Conservation (phyloP, 2,888 invertebrate genomes). For the Dasypolia templi region DNA sequence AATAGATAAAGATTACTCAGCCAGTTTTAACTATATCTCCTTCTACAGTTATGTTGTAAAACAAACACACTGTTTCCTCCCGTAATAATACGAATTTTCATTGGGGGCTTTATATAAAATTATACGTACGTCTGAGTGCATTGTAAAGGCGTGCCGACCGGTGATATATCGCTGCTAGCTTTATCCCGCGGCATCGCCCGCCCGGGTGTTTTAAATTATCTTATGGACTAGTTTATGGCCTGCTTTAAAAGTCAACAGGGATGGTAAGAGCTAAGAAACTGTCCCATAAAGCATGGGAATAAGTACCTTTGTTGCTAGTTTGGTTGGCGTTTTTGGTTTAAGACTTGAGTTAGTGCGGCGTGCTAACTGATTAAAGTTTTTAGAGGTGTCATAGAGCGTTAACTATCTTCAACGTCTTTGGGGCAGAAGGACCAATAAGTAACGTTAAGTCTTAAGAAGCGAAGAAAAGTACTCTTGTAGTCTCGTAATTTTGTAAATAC, state of each 20-base stretch:
- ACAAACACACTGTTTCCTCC: constrained; percentile 28
- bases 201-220: constrained; percentile 72
- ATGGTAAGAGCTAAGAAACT: constrained; percentile 60
- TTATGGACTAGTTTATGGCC: constrained; percentile 69
- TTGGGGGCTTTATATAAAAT: constrained; percentile 59
- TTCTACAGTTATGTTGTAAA: constrained; percentile 6
- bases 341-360: constrained; percentile 20
- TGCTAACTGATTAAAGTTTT: constrained; percentile 29
- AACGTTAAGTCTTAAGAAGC: too few species aligned
- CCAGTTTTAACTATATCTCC: not conserved
- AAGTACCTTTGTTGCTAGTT: constrained; percentile 54
- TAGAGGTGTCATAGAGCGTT: not conserved
- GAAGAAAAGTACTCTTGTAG: not conserved
- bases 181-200: constrained; percentile 68
- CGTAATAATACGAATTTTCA: constrained; percentile 54
- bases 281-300: constrained; percentile 62
- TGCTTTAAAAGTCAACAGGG: constrained; percentile 68
- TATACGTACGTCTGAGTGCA: constrained; percentile 63
- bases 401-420: not conserved
- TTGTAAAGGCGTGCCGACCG: constrained; percentile 66
- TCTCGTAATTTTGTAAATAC: not conserved
- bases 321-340: constrained; percentile 44
- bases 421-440: too few species aligned
- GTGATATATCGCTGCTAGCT: constrained; percentile 73
- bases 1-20: not conserved